Percentiles rank a stretch among this genome's conserved stretches.
These are phyloP conservation scores for Nomada fabriciana DNA, from an alignment of 2,888 invertebrate genomes.

Conservation along the genomic window DNA sequence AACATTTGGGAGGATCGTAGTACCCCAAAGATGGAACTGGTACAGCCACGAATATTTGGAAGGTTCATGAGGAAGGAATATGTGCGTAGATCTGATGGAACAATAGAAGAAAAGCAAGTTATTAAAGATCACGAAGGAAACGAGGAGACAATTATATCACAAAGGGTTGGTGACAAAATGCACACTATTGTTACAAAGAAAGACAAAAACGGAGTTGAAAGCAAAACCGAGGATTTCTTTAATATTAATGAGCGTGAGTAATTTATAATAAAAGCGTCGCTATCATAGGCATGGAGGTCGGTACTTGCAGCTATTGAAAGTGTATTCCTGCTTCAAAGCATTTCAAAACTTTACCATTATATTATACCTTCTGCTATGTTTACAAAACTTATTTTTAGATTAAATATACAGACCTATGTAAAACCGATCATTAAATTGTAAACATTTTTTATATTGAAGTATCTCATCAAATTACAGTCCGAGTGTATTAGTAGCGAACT, in stretches of 20 bases:
- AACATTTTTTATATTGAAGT: too few species aligned
- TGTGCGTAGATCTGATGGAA: conserved; percentile 86
- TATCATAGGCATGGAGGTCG: too few species aligned
- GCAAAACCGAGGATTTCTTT: conserved; percentile 77
- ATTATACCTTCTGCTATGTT: too few species aligned
- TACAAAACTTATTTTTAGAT: too few species aligned
- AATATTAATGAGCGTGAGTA: conserved; percentile 80
- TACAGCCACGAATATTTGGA: conserved; percentile 81
- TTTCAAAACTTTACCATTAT: too few species aligned
- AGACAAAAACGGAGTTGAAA: conserved; percentile 80
- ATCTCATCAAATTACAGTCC: too few species aligned
- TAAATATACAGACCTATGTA: too few species aligned
- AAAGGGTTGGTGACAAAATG: conserved; percentile 79
- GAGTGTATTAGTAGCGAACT: too few species aligned
- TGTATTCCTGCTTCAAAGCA: too few species aligned
- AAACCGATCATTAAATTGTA: too few species aligned
- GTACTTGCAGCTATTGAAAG: too few species aligned
- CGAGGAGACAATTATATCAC: conserved; percentile 86
- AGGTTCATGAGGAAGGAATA: conserved; percentile 86
- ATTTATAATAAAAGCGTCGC: background rate
- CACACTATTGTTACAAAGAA: conserved; percentile 76
- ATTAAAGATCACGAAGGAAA: conserved; percentile 87
- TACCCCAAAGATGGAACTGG: conserved; percentile 38
- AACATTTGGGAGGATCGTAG: conserved; percentile 76
- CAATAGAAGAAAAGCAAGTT: conserved; percentile 86